phyloP scores from a whole-genome alignment of 2,888 invertebrate genomes.

The Hipparchia semele region DNA sequence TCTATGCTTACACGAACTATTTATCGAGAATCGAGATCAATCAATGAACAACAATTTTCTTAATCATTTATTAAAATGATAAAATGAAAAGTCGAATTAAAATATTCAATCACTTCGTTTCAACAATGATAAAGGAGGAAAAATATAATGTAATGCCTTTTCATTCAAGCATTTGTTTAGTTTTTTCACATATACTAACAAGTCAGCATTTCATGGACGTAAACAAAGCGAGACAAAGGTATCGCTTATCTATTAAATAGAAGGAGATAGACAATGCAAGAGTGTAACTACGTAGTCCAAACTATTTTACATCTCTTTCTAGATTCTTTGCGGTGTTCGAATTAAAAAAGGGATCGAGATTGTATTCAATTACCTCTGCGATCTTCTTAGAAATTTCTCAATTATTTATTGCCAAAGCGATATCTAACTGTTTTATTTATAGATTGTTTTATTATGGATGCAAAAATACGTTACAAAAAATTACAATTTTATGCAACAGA shows the following conservation, averaged over 20 bases:
- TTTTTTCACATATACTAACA: slow-evolving; percentile 58
- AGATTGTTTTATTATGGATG: too few relatives aligned
- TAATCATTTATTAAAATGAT: background rate
- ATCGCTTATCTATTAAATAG: slow-evolving; percentile 59
- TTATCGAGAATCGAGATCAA: too few relatives aligned
- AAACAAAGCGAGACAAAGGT: slow-evolving; percentile 71
- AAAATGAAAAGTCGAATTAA: background rate
- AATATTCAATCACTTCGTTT: background rate
- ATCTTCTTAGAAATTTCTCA: too few relatives aligned
- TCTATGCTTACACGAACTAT: too few relatives aligned
- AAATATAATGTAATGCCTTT: background rate
- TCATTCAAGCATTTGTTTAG: slow-evolving; percentile 44
- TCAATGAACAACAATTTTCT: too few relatives aligned
- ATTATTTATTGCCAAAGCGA: too few relatives aligned
- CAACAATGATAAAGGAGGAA: background rate
- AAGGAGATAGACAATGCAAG: slow-evolving; percentile 56
- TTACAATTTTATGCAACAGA: too few relatives aligned
- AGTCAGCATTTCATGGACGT: slow-evolving; percentile 70
- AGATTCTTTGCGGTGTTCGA: slow-evolving; percentile 43
- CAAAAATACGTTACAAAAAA: too few relatives aligned
- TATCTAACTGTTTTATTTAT: too few relatives aligned
- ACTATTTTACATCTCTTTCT: slow-evolving; percentile 56
- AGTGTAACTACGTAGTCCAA: slow-evolving; percentile 52
- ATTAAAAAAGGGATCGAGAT: slow-evolving; percentile 43
- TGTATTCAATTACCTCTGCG: slow-evolving; percentile 6